Conservation (phyloP, 2,888 invertebrate species). For the Monopis laevigella region DNA sequence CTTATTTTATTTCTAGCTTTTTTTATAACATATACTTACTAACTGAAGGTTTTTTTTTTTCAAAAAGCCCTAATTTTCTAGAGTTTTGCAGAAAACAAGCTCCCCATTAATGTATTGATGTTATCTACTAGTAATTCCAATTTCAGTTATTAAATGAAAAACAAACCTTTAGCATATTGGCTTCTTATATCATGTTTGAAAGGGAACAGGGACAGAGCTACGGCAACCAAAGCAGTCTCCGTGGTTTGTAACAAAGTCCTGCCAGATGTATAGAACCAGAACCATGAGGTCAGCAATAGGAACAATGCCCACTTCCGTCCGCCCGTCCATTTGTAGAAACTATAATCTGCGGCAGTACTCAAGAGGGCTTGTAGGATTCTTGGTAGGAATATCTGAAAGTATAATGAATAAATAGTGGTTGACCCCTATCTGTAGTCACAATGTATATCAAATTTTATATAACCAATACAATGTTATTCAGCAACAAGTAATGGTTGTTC, state of each 20-base stretch:
- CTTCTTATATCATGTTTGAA: conserved; percentile 59
- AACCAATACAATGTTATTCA: too few species aligned
- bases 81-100: too few species aligned
- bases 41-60: too few species aligned
- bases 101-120: too few species aligned
- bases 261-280: conserved; percentile 90
- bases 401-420: too few species aligned
- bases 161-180: conserved; percentile 44
- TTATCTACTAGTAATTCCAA: too few species aligned
- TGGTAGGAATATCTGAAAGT: conserved; percentile 74
- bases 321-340: conserved; percentile 74
- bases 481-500: too few species aligned
- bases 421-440: too few species aligned
- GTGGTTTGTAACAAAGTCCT: conserved; percentile 89
- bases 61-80: too few species aligned
- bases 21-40: too few species aligned
- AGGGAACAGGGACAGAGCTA: conserved; percentile 83
- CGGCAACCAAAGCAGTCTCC: conserved; percentile 83
- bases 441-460: too few species aligned
- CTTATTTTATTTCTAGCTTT: too few species aligned
- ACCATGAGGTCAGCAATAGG: conserved; percentile 83
- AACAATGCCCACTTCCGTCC: conserved; percentile 81
- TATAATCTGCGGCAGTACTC: conserved; percentile 80
- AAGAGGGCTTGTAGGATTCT: conserved; percentile 84
- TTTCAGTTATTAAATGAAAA: not conserved